These are phyloP conservation scores for Harpalus rubripes DNA, from an alignment of 2,888 invertebrate genomes.

Conservation along the genomic window DNA sequence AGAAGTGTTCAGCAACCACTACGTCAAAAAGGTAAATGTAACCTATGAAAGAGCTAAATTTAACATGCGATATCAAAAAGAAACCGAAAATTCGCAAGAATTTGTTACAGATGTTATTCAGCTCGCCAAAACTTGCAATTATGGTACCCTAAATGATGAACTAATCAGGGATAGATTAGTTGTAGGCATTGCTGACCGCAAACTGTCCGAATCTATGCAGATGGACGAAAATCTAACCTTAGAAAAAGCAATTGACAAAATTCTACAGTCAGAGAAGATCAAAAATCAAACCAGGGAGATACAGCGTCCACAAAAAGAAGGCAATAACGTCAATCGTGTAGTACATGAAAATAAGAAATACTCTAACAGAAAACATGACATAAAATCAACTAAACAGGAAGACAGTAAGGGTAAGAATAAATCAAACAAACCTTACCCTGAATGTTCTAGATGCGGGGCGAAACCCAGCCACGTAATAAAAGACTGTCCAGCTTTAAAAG, in stretches of 20 bases:
- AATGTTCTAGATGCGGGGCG: slow-evolving; percentile 60
- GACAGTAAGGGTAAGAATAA: no score
- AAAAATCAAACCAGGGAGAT: slow-evolving; percentile 8
- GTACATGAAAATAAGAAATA: slow-evolving; percentile 30
- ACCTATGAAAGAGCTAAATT: slow-evolving; percentile 30
- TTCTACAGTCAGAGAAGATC: slow-evolving; percentile 1
- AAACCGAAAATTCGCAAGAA: no score
- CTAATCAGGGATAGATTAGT: no score
- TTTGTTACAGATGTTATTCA: no score
- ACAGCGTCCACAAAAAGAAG: slow-evolving; percentile 8
- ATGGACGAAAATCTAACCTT: neutral
- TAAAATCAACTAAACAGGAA: slow-evolving; percentile 1
- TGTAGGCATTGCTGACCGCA: no score
- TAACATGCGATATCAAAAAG: neutral
- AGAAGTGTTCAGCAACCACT: neutral
- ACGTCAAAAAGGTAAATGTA: slow-evolving; percentile 25
- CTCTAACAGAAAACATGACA: neutral
- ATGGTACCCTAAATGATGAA: no score
- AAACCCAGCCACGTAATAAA: slow-evolving; percentile 56
- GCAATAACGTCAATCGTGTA: neutral
- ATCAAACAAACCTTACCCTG: no score
- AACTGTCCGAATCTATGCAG: neutral
- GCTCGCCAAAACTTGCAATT: slow-evolving; percentile 1
- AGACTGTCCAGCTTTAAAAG: slow-evolving; percentile 69
- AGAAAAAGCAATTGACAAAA: slow-evolving; percentile 6